Base-by-base conservation (phyloP, 2,888 invertebrate species). In the Xylota segnis region DNA sequence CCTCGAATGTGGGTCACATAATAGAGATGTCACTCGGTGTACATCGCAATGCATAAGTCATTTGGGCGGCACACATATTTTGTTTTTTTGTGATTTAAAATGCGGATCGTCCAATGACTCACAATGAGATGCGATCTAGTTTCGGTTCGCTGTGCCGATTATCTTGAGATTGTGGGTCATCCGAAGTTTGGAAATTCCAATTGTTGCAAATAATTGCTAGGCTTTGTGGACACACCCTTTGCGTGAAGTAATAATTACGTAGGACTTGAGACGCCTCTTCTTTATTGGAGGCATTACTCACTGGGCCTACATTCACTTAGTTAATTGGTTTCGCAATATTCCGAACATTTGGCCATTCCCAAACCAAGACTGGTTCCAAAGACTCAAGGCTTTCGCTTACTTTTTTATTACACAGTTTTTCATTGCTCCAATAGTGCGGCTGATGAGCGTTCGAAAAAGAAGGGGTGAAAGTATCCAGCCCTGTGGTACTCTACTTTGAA, bases 1-100 rank as follows among this genome's bases (percentile, higher is more conserved):
- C 27, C 37, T 23, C 40, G 50, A 79, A 84, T 58, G 63, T 71
- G 58, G 79, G 79, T 79, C 79, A 75, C 7, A 45, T 27, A 61
- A 50, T 78, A 18, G 50, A 83, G 74, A 68, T 74, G 83, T 50
- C 63, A 52, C 5, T 50, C 18, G 37, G 16, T 63, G 47, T 37
- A 43, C 9, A 27, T 16, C 37, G 40, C 14, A 14, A 10, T 54
- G 52, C 45, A 50, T 83, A 50, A 40, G 61, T 40, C 56, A 70
- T 63, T 82, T 50, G 61, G 52, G 58, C 71, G 45, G 18, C 6
- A 65, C 32, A 34, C 43, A 16, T 12, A 40, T 43, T 54, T 43
- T 52, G 2, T 43, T 43, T 52, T 5, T 43, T 37, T 43, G 34
- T 16, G 12, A 70, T 43, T 68, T 66, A 16, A 12, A 52, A 45